Evolutionary conservation across 2,888 invertebrate genomes (phyloP), one percentile per base, ranked within the genome.

Genomic region (Trisateles emortualis): DNA sequence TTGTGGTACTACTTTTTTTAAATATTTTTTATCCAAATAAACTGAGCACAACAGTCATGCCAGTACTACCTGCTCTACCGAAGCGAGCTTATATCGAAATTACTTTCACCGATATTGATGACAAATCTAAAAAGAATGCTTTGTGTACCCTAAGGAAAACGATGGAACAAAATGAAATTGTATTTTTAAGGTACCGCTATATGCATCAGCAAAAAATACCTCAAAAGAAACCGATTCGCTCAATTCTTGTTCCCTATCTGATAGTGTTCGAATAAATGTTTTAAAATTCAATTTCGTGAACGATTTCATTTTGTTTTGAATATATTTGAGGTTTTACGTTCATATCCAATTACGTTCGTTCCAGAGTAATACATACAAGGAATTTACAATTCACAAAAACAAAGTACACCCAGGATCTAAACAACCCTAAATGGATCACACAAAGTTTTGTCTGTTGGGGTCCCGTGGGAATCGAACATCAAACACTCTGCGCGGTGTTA

Each of bases 121-220:
- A 48, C 55, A 67, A 63, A 51, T 63, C 44, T 41, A 47, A 51
- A 63, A 51, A 55, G 57, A 62, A 67, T 67, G 56, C 68, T 67
- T 56, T 43, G 42, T 63, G 42, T 56, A 46, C 48, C 64, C 57
- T 5, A 38, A 30, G 61, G 62, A 30, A 49, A 6, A 29, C 17
- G 29, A 26, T 11, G 22, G 19, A 16, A 30, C 13, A 29, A 36
- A 53, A 68, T 16, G n/a, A 62, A 50, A 69, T 48, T 53, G 62
- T 59, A 33, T 59, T 69, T 68, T 66, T 53, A 43, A 44, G 45
- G 48, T 53, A 56, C 46, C 56, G 46, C 53, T 51, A 51, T 29
- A 46, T 53, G 53, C 51, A 53, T 70, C 71, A 70, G 68, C 68
- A 47, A 66, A 56, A 51, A 52, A 49, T 10, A 16, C 17, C 42